Evolutionary conservation across 1,140 invertebrate species (phyloP).

Genomic region (Heliconius congener): DNA sequence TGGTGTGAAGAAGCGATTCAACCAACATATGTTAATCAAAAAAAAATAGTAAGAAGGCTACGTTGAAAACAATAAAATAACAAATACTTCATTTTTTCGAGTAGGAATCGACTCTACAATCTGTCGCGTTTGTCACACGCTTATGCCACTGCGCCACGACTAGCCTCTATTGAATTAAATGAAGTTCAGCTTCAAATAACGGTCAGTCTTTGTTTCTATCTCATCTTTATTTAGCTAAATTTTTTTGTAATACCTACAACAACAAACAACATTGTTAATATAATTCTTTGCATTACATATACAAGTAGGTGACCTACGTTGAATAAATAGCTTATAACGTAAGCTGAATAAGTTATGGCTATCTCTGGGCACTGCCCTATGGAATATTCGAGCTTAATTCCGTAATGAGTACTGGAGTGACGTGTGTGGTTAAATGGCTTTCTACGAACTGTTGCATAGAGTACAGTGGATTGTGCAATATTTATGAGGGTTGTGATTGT

Average conservation of each 20-base stretch:
- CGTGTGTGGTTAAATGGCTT: slow-evolving; percentile 4
- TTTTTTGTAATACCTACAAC: neutral
- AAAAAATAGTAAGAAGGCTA: no score
- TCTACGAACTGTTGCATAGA: slow-evolving; percentile 1
- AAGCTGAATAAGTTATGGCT: neutral
- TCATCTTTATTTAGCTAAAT: no score
- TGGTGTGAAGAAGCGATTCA: no score
- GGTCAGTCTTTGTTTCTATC: no score
- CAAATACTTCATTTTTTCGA: no score
- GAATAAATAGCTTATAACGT: neutral
- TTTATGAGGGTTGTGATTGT: neutral
- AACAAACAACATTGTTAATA: neutral
- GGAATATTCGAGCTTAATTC: slow-evolving; percentile 9
- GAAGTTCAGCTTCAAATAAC: no score
- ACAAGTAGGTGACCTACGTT: neutral
- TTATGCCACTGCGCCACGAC: no score
- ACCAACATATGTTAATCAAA: no score
- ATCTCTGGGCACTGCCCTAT: slow-evolving; percentile 1
- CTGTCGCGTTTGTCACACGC: no score
- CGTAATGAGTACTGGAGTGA: slow-evolving; percentile 6
- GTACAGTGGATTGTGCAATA: neutral
- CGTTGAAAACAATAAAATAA: no score
- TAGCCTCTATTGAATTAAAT: no score
- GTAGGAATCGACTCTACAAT: no score
- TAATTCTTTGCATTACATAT: neutral